Percentiles rank a stretch among this genome's conserved stretches.
These are phyloP conservation scores for Aphaenogaster rudis DNA, from an alignment of 1,140 invertebrate species.

Conservation along the genomic window DNA sequence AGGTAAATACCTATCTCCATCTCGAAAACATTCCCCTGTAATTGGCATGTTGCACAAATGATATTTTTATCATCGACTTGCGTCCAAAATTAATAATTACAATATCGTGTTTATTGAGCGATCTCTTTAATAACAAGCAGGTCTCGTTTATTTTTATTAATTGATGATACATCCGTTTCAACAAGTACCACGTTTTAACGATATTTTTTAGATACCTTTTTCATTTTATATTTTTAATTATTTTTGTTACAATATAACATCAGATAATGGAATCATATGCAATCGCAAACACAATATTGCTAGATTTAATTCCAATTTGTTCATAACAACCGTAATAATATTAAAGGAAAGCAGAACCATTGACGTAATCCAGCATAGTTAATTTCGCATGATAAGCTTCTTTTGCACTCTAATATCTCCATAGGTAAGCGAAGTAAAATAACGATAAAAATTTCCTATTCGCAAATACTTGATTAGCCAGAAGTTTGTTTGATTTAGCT, in stretches of 20 bases:
- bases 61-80: constrained; percentile 47
- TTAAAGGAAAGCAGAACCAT: background rate
- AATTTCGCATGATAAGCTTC: constrained; percentile 44
- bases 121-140: constrained; percentile 45
- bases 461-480: constrained; percentile 51
- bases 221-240: constrained; percentile 11
- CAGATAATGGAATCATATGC: background rate
- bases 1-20: constrained; percentile 15
- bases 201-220: background rate
- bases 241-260: constrained; percentile 8
- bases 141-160: constrained; percentile 24
- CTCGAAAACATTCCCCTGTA: constrained; percentile 27
- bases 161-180: background rate
- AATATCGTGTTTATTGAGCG: constrained; percentile 4
- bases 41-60: constrained; percentile 35
- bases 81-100: constrained; percentile 51
- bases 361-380: constrained; percentile 21
- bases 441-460: constrained; percentile 34
- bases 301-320: constrained; percentile 19
- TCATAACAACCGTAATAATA: background rate
- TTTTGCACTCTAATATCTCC: constrained; percentile 38
- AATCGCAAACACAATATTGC: constrained; percentile 1
- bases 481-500: constrained; percentile 34
- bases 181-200: background rate
- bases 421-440: constrained; percentile 32